phyloP scores from a whole-genome alignment of 1,140 invertebrate species.

The Drosophila virilis region DNA sequence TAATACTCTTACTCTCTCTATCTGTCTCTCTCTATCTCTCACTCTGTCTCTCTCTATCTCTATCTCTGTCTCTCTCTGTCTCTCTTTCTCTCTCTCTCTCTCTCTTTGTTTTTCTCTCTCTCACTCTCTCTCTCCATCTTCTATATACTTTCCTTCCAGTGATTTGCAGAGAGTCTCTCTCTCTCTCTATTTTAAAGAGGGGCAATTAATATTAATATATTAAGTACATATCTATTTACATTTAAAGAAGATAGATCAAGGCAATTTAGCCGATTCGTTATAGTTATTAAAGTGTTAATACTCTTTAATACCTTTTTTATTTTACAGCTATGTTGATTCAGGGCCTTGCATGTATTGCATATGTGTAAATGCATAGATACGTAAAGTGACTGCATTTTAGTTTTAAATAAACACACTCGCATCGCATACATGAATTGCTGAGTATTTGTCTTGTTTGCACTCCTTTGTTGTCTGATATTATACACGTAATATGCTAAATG shows the following conservation, averaged over 20 bases:
- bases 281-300: too few relatives aligned
- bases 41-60: neutral
- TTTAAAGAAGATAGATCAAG: too few relatives aligned
- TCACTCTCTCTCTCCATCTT: too few relatives aligned
- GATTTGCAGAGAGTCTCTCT: too few relatives aligned
- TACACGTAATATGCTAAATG: slow-evolving; percentile 43
- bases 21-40: neutral
- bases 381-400: neutral
- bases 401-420: slow-evolving; percentile 14
- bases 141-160: too few relatives aligned
- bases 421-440: slow-evolving; percentile 9
- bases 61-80: neutral
- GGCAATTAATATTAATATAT: too few relatives aligned
- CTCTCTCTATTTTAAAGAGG: too few relatives aligned
- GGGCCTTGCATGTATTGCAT: neutral
- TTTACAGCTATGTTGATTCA: too few relatives aligned
- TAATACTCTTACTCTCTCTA: neutral
- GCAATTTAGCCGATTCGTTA: too few relatives aligned
- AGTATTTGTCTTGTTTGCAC: slow-evolving; percentile 23
- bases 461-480: slow-evolving; percentile 36
- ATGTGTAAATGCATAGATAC: neutral
- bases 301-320: too few relatives aligned
- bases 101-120: neutral
- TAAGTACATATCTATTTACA: too few relatives aligned
- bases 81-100: neutral